Conservation (phyloP, 2,797 vertebrate species). For the Hafferia zeledoni region DNA sequence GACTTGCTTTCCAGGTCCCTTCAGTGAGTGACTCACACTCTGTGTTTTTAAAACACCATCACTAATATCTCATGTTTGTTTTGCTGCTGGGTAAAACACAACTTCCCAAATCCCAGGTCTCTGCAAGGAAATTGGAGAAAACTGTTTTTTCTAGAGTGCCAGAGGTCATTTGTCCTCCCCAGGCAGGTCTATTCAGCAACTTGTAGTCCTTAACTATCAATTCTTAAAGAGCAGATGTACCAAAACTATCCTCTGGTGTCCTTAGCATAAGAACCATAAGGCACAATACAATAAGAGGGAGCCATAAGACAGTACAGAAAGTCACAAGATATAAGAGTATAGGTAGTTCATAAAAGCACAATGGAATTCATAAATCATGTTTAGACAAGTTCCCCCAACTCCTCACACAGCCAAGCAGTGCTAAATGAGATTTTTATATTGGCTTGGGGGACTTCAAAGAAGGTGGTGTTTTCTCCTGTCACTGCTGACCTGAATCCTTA, state of each 20-base stretch:
- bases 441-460: conserved; percentile 21
- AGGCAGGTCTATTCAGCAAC: conserved; percentile 26
- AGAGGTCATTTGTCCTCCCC: conserved; percentile 22
- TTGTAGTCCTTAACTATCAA: conserved; percentile 50
- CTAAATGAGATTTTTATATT: conserved; percentile 60
- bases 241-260: conserved; percentile 26
- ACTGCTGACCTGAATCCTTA: not conserved
- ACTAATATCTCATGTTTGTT: not conserved
- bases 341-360: conserved; percentile 58
- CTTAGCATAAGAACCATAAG: conserved; percentile 24
- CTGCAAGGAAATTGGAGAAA: conserved; percentile 28
- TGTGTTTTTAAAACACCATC: not conserved
- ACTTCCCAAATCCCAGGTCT: not conserved
- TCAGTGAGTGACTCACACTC: not conserved
- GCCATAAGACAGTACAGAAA: not conserved
- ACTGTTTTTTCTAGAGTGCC: not conserved
- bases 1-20: not conserved
- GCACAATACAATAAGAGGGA: conserved; percentile 46
- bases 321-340: not conserved
- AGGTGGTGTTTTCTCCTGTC: not conserved
- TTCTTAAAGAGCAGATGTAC: conserved; percentile 47
- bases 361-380: conserved; percentile 59
- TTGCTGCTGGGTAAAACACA: conserved; percentile 6
- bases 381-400: conserved; percentile 43
- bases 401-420: not conserved